These are phyloP conservation scores for Geotrupes spiniger DNA, from an alignment of 2,888 invertebrate genomes.

Conservation along the genomic window DNA sequence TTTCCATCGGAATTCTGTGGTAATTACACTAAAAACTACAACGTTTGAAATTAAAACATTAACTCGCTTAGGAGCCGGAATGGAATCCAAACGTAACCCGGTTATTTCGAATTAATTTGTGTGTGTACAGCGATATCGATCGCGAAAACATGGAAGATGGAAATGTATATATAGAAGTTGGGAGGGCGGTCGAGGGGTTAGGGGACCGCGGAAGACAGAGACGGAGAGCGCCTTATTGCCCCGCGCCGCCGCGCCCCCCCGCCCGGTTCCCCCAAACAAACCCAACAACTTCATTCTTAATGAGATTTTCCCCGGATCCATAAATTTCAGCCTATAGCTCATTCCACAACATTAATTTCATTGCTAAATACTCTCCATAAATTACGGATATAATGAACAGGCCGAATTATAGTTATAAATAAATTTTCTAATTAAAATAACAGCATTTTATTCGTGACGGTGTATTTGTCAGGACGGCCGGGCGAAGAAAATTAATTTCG, in stretches of 20 bases:
- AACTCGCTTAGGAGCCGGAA: too few species aligned
- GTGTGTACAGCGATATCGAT: constrained; percentile 16
- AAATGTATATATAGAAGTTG: constrained; percentile 18
- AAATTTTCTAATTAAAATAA: constrained; percentile 45
- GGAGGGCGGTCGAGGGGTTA: background rate
- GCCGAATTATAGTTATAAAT: constrained; percentile 49
- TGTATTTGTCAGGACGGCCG: background rate
- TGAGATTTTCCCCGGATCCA: constrained; percentile 53
- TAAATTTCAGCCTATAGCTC: constrained; percentile 53
- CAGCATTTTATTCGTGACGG: constrained; percentile 6
- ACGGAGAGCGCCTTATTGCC: background rate
- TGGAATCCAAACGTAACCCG: constrained; percentile 8
- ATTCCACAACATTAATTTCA: constrained; percentile 54
- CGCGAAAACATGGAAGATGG: constrained; percentile 15
- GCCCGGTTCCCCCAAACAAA: constrained; percentile 40
- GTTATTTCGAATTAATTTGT: too few species aligned
- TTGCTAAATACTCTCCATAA: constrained; percentile 53
- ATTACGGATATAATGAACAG: constrained; percentile 52
- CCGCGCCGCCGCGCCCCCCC: constrained; percentile 24
- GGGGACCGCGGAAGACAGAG: constrained; percentile 12
- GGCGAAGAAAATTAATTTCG: background rate
- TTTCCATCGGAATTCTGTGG: too few species aligned
- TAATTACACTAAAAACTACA: too few species aligned
- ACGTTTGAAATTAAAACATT: too few species aligned
- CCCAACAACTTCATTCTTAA: constrained; percentile 53